Evolutionary conservation across 2,113 vertebrate species (phyloP), one percentile per base, ranked within the genome.

Genomic region (Atherinomorus stipes): DNA sequence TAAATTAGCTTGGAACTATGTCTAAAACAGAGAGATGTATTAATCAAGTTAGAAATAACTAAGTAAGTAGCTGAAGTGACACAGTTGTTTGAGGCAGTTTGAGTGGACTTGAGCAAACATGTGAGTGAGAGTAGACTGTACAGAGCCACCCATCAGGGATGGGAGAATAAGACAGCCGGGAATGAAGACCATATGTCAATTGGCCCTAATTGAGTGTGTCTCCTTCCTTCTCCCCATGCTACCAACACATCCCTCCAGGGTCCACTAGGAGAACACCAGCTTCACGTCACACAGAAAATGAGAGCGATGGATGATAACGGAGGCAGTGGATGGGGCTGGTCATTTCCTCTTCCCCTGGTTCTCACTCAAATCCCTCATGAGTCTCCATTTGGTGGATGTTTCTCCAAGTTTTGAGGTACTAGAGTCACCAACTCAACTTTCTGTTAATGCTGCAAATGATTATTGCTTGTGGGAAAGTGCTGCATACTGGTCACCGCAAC

Each of bases 1-100:
- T 83, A 83, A 68, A 85, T 84, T 81, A 78, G 71, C 38, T 53
- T 34, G 44, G 65, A 84, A 69, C 65, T 78, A 62, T 74, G 42
- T 71, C 74, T 80, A 45, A 61, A 78, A 78, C 59, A 76, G 74
- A 76, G 53, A 60, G 44, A 37, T 10, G 19, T 4, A 40, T 71
- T 83, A 87, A 88, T 85, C 76, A 89, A 80, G 86, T 76, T 66
- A 64, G 71, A 74, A 84, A 83, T 89, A 77, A 90, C 71, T 52
- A 75, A 85, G 76, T 31, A 49, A 71, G 54, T 34, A 57, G 77
- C 65, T 8, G 12, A 81, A 82, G 64, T 23, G n/a, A 76, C 83
- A 70, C 81, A 81, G 76, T 71, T 60, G 80, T 89, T 80, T 21
- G 74, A 74, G 84, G 57, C 49, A 76, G 64, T 40, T 65, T 69